These are phyloP conservation scores for Siphonodentalium dalli DNA, from an alignment of 2,888 invertebrate species.

Conservation along the genomic window DNA sequence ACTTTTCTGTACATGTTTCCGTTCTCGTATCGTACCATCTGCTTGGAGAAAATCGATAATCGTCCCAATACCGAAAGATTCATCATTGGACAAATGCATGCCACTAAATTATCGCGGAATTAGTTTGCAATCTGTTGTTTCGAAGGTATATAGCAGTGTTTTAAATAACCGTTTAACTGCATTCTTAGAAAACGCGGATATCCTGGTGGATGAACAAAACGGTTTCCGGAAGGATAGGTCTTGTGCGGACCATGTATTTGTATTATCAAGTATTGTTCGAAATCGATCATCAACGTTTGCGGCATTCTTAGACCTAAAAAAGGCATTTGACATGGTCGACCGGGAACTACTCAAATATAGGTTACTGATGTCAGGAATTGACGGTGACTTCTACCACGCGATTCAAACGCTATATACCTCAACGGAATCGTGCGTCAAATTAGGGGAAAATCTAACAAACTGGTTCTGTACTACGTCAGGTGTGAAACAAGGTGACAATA, in stretches of 20 bases:
- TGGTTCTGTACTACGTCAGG: slow-evolving; percentile 1
- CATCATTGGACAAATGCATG: slow-evolving; percentile 3
- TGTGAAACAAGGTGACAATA: slow-evolving; percentile 7
- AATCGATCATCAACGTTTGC: slow-evolving; percentile 5
- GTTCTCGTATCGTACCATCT: slow-evolving; percentile 12
- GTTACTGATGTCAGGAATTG: slow-evolving; percentile 4
- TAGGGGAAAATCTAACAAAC: background rate
- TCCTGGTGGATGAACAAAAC: background rate
- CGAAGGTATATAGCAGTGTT: slow-evolving; percentile 14
- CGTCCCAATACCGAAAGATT: slow-evolving; percentile 13
- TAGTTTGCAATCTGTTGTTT: slow-evolving; percentile 4
- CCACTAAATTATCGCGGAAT: slow-evolving; percentile 18
- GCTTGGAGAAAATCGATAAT: slow-evolving; percentile 18
- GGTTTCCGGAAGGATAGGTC: slow-evolving; percentile 1
- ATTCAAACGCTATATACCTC: background rate
- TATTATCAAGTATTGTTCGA: background rate
- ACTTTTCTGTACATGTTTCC: slow-evolving; percentile 21
- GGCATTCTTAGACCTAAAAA: slow-evolving; percentile 11
- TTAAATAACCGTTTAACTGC: slow-evolving; percentile 2
- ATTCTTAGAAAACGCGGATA: background rate
- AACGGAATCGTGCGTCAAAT: background rate
- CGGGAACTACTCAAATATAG: slow-evolving; percentile 8
- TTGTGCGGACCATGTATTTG: slow-evolving; percentile 1
- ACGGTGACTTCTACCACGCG: slow-evolving; percentile 12
- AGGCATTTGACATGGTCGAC: slow-evolving; percentile 13